Evolutionary conservation across 2,113 vertebrate genomes (phyloP).

Genomic region (Chlamydotis undulata): DNA sequence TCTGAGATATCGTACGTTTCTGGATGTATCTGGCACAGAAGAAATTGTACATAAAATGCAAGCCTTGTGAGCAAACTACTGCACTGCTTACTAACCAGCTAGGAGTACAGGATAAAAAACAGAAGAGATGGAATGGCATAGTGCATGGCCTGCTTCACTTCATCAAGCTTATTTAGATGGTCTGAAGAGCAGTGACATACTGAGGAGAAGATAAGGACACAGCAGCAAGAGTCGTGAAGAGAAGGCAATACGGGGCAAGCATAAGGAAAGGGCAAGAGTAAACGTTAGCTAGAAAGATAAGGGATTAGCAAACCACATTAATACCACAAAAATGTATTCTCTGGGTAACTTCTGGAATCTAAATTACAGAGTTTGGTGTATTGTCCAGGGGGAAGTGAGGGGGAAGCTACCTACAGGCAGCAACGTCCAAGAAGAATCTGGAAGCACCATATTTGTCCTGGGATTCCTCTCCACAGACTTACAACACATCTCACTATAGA

Average conservation of each 20-base stretch:
- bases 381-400: background rate
- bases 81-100: background rate
- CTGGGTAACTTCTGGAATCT: background rate
- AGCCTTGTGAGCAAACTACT: background rate
- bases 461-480: background rate
- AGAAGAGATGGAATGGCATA: background rate
- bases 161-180: background rate
- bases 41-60: background rate
- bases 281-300: background rate
- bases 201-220: background rate
- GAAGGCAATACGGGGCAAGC: background rate
- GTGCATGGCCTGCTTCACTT: background rate
- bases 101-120: background rate
- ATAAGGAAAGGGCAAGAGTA: background rate
- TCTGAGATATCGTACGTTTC: constrained; percentile 80
- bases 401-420: background rate
- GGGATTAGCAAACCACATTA: background rate
- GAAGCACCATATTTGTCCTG: background rate
- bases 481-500: background rate
- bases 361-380: background rate
- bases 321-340: background rate
- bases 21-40: constrained; percentile 77
- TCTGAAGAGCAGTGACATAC: background rate
- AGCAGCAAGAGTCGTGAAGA: background rate
- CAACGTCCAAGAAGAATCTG: background rate